phyloP scores from a whole-genome alignment of 1,140 invertebrate species.

The Zaprionus nigranus region DNA sequence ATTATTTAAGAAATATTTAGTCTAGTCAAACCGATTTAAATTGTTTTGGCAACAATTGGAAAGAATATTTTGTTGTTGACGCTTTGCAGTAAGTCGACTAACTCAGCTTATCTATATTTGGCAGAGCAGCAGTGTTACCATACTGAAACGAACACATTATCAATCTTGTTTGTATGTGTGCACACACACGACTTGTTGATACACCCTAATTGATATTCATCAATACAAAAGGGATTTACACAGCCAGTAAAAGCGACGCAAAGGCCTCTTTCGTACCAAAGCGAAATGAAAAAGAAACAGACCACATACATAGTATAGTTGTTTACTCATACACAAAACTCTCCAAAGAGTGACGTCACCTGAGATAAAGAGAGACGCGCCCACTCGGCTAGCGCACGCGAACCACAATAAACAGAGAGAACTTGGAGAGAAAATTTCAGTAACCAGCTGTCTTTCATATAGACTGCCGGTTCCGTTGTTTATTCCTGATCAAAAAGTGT shows the following conservation, averaged over 20 bases:
- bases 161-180: neutral
- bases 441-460: conserved; percentile 45
- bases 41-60: neutral
- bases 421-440: conserved; percentile 44
- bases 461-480: conserved; percentile 37
- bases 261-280: conserved; percentile 9
- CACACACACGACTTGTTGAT: neutral
- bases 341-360: conserved; percentile 33
- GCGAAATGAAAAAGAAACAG: conserved; percentile 17
- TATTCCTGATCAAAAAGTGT: conserved; percentile 42
- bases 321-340: neutral
- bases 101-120: neutral
- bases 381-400: neutral
- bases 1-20: too few relatives aligned
- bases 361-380: conserved; percentile 13
- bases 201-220: conserved; percentile 12
- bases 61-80: neutral
- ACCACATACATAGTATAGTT: neutral
- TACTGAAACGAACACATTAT: neutral
- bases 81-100: neutral
- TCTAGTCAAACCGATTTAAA: neutral
- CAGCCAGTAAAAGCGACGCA: neutral
- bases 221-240: conserved; percentile 29
- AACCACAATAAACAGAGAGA: conserved; percentile 40
- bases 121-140: neutral